Conservation (phyloP, 2,113 vertebrate genomes). For the Thalassoma bifasciatum region DNA sequence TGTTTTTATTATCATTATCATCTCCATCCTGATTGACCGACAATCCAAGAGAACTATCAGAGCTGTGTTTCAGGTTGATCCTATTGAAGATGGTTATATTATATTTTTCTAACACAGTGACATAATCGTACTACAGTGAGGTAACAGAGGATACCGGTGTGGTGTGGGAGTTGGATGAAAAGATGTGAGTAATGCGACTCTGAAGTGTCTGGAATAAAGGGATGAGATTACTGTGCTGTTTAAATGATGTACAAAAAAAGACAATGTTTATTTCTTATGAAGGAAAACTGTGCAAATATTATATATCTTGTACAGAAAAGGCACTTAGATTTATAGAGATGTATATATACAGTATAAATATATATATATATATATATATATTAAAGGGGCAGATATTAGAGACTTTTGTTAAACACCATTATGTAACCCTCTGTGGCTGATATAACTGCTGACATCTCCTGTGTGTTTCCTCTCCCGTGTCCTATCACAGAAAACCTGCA, state of each 20-base stretch:
- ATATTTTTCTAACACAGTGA: constrained; percentile 46
- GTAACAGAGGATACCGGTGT: background rate
- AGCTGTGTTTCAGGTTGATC: constrained; percentile 35
- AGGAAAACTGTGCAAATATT: constrained; percentile 14
- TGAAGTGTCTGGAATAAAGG: constrained; percentile 3
- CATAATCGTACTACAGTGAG: constrained; percentile 11
- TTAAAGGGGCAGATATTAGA: constrained; percentile 17
- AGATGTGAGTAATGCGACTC: constrained; percentile 8
- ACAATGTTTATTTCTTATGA: constrained; percentile 14
- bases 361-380: constrained; percentile 16
- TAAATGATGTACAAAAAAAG: constrained; percentile 14
- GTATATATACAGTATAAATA: constrained; percentile 11
- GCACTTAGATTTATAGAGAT: constrained; percentile 44
- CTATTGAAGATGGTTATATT: constrained; percentile 28
- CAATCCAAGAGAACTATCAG: background rate
- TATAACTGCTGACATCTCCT: constrained; percentile 30
- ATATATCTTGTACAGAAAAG: constrained; percentile 40
- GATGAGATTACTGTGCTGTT: constrained; percentile 20
- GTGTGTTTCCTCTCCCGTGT: constrained; percentile 5
- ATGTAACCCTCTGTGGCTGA: constrained; percentile 47
- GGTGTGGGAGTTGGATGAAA: constrained; percentile 1
- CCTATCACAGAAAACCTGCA: constrained; percentile 5
- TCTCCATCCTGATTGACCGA: too few species aligned
- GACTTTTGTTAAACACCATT: constrained; percentile 17
- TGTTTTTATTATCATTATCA: too few species aligned